Evolutionary conservation across 2,888 invertebrate genomes (phyloP), one percentile per base, ranked within the genome.

Genomic region (Eilema griseolum): DNA sequence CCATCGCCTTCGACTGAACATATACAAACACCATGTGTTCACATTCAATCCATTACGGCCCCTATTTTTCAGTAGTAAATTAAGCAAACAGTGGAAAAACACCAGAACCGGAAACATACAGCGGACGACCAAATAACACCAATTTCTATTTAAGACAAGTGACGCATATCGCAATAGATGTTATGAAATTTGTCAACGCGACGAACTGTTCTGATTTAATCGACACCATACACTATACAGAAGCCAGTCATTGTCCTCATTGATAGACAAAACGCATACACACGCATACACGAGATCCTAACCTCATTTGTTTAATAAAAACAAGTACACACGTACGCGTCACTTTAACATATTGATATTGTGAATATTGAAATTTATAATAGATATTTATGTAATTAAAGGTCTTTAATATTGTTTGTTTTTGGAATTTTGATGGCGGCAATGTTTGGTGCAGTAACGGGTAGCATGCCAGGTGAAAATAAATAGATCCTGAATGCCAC

Each of bases 1-100:
- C 98, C 80, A 98, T 98, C 89, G 98, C 97, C 64, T 98, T 98
- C 92, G 98, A 98, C 96, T 98, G 96, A 81, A 68, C 66, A 60
- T 41, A 28, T 23, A 64, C n/a, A 33, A 31, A 28, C 60, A 59
- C 31, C 37, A 57, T 33, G 52, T 93, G 23, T 14, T 31, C 10
- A 65, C 12, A 16, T 57, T 71, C 66, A 46, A 67, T 57, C 4
- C 46, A 61, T 57, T n/a, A 28, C n/a, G 57, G 26, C 41, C 3
- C 37, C 28, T 63, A 63, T 62, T 62, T 61, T 37, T 56, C 24
- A 62, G 62, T 62, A 52, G 61, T 57, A 33, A 59, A 23, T 5
- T 33, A 59, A 31, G 5, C 65, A 61, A 23, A 20, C 23, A 61
- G 46, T 67, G 67, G 60, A 61, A 33, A 24, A 61, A 61, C 61